Percentiles rank a stretch among this genome's conserved stretches.
Evolutionary conservation across 2,888 invertebrate genomes (phyloP).

Genomic region (Cecidostiba fungosa): DNA sequence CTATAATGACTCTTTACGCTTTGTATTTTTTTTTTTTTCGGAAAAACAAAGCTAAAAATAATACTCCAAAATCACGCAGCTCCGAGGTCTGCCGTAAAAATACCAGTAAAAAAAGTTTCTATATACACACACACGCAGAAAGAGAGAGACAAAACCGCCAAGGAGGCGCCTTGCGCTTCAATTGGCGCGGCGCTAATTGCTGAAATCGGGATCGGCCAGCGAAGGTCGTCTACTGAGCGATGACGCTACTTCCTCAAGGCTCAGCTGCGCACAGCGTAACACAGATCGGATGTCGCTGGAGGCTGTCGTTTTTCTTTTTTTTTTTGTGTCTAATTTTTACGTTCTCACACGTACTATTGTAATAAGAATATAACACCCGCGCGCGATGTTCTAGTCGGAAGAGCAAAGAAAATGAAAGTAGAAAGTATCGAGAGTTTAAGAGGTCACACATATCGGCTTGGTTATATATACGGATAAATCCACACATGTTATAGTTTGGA

Average conservation of each 20-base stretch:
- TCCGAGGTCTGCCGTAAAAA: neutral
- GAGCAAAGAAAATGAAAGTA: constrained; percentile 13
- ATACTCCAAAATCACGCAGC: neutral
- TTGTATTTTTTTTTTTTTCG: neutral
- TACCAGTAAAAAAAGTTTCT: too few species aligned
- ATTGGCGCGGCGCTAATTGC: constrained; percentile 53
- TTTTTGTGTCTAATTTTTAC: neutral
- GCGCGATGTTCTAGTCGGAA: neutral
- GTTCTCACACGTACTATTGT: neutral
- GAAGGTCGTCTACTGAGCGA: constrained; percentile 6
- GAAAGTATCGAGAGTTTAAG: constrained; percentile 7
- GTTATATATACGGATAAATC: too few species aligned
- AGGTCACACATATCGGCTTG: neutral
- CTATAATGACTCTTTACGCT: neutral
- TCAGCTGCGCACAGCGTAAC: neutral
- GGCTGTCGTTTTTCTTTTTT: neutral
- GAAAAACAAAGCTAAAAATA: neutral
- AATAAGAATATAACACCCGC: too few species aligned
- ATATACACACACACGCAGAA: too few species aligned
- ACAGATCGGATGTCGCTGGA: constrained; percentile 22
- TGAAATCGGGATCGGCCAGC: constrained; percentile 53
- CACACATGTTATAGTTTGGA: constrained; percentile 19
- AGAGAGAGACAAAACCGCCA: neutral
- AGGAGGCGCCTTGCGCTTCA: constrained; percentile 36
- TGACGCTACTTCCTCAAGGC: constrained; percentile 18